Evolutionary conservation across 2,888 invertebrate genomes (phyloP).

Genomic region (Cotesia congregata): DNA sequence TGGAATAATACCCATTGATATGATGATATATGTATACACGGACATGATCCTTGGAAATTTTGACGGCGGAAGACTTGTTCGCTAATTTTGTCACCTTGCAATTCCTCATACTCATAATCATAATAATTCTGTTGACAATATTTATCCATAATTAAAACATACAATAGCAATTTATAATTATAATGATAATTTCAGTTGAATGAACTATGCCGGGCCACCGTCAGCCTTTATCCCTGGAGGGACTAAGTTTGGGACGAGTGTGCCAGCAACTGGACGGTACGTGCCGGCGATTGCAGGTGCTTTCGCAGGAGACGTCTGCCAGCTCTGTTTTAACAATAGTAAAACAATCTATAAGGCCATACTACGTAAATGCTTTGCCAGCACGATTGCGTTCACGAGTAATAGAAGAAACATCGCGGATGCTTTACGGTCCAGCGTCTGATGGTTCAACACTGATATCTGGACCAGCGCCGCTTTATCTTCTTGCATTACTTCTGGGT

Average conservation of each 20-base stretch:
- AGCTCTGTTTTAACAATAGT: conserved; percentile 64
- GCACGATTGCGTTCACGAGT: conserved; percentile 65
- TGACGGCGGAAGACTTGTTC: conserved; percentile 10
- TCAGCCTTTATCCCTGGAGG: conserved; percentile 67
- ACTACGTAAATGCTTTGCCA: conserved; percentile 67
- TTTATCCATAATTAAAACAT: neutral
- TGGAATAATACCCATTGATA: conserved; percentile 22
- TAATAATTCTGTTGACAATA: neutral
- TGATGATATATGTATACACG: neutral
- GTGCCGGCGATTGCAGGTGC: conserved; percentile 67
- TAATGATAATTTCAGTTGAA: conserved; percentile 55
- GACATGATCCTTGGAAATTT: conserved; percentile 19
- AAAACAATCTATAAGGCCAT: conserved; percentile 65
- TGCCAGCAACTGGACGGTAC: conserved; percentile 67
- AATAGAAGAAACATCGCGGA: conserved; percentile 65
- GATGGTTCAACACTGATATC: conserved; percentile 65
- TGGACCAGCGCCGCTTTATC: conserved; percentile 67
- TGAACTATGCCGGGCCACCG: conserved; percentile 66
- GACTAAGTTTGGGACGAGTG: conserved; percentile 67
- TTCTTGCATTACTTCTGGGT: conserved; percentile 66
- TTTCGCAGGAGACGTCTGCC: conserved; percentile 67
- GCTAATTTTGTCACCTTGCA: conserved; percentile 14
- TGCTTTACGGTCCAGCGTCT: conserved; percentile 64
- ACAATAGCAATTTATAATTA: neutral
- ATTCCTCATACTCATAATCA: conserved; percentile 10